These are phyloP conservation scores for Hyposoter dolosus DNA, from an alignment of 2,888 invertebrate genomes.

Conservation along the genomic window DNA sequence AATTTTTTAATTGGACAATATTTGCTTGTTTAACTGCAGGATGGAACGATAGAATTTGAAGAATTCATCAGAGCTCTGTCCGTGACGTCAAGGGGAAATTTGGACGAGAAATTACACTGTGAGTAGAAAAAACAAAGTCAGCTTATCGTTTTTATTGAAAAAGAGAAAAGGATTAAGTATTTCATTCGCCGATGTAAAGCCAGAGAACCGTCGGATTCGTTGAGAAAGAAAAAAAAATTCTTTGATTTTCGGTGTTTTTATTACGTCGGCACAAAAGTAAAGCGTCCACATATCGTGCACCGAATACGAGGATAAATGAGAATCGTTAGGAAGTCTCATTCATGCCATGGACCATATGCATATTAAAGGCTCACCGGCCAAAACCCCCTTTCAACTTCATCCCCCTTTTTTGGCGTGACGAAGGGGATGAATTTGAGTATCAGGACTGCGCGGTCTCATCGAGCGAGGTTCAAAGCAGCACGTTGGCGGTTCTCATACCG, in stretches of 20 bases:
- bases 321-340: conserved; percentile 34
- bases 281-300: not conserved
- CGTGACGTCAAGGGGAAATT: conserved; percentile 98
- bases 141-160: not conserved
- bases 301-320: conserved; percentile 43
- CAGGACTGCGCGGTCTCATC: conserved; percentile 36
- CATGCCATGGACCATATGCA: conserved; percentile 37
- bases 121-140: conserved; percentile 85
- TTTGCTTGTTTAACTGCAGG: conserved; percentile 87
- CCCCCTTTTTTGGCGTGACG: not conserved
- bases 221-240: not conserved
- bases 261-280: not conserved
- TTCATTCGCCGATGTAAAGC: too few species aligned
- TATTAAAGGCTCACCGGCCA: conserved; percentile 43
- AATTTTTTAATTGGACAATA: not conserved
- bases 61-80: conserved; percentile 99
- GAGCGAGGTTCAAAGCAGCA: conserved; percentile 25
- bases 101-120: conserved; percentile 99
- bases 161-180: conserved; percentile 37
- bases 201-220: not conserved
- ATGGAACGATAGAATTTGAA: conserved; percentile 99
- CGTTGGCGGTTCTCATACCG: conserved; percentile 30
- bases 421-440: conserved; percentile 28
- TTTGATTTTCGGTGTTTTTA: not conserved
- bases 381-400: not conserved